Evolutionary conservation across 2,113 vertebrate genomes (phyloP).

Genomic region (Bothrops jararaca): DNA sequence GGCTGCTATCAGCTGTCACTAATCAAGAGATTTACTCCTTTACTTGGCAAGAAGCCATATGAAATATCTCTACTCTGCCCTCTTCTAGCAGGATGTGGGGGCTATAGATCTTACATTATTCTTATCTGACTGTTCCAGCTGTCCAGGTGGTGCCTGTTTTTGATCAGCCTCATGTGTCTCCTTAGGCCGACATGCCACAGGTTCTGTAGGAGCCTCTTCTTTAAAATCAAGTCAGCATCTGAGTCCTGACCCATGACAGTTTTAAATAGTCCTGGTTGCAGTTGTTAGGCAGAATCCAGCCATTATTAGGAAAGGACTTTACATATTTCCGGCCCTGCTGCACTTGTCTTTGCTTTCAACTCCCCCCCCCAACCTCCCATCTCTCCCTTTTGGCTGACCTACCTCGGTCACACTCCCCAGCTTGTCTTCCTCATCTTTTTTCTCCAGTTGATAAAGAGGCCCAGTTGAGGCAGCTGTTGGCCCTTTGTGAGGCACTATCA

Average conservation of each 20-base stretch:
- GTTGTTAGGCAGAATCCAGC: not conserved
- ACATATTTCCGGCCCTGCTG: not conserved
- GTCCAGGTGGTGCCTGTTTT: not conserved
- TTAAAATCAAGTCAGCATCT: not conserved
- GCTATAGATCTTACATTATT: not conserved
- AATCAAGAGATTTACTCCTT: not conserved
- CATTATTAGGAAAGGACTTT: not conserved
- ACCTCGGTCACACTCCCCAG: not conserved
- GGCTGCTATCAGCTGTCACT: not conserved
- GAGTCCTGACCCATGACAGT: not conserved
- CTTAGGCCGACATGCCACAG: not conserved
- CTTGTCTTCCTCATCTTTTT: not conserved
- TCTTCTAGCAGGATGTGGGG: not conserved
- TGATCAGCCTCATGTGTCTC: not conserved
- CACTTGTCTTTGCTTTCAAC: not conserved
- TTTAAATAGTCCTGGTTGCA: not conserved
- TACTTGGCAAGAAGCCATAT: not conserved
- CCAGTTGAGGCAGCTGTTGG: not conserved
- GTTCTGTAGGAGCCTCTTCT: not conserved
- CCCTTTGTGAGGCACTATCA: not conserved
- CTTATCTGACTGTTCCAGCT: not conserved
- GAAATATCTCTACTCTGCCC: not conserved
- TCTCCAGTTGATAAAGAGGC: not conserved
- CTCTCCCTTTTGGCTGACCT: not conserved
- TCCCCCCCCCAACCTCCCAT: not conserved